These are phyloP conservation scores for Plemyria rubiginata DNA, from an alignment of 2,888 invertebrate species.

Conservation along the genomic window DNA sequence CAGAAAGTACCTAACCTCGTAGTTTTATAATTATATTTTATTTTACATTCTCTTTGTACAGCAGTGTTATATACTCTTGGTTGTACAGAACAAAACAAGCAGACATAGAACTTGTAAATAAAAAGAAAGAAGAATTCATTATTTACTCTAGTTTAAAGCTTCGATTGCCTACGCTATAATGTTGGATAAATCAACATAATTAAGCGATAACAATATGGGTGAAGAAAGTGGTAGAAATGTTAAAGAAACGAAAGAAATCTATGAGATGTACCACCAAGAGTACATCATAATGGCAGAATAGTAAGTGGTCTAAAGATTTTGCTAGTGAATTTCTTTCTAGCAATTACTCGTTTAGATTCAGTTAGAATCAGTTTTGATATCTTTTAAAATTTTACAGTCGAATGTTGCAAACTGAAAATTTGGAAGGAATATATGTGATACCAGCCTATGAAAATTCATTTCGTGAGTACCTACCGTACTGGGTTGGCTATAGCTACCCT, in stretches of 20 bases:
- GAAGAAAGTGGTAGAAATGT: slow-evolving; percentile 61
- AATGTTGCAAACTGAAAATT: slow-evolving; percentile 92
- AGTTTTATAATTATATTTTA: too few species aligned
- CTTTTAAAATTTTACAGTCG: slow-evolving; percentile 87
- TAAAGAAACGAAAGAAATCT: slow-evolving; percentile 87
- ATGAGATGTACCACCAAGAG: slow-evolving; percentile 93
- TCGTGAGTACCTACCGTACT: slow-evolving; percentile 70
- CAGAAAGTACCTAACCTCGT: too few species aligned
- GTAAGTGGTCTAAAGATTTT: slow-evolving; percentile 84
- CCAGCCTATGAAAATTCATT: slow-evolving; percentile 94
- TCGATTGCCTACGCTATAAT: not conserved
- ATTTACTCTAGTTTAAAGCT: too few species aligned
- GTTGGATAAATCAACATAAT: not conserved
- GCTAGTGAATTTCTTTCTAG: slow-evolving; percentile 22
- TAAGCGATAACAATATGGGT: slow-evolving; percentile 53
- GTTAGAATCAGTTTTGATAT: too few species aligned
- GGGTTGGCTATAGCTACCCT: too few species aligned
- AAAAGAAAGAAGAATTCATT: too few species aligned
- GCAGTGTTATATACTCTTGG: too few species aligned
- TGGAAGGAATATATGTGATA: slow-evolving; percentile 96
- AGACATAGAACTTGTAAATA: too few species aligned
- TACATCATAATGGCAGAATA: slow-evolving; percentile 96
- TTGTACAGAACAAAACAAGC: too few species aligned
- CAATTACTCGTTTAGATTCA: too few species aligned
- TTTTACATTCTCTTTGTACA: too few species aligned